phyloP scores from a whole-genome alignment of 2,113 vertebrate genomes.

The Mormoops blainvillei region DNA sequence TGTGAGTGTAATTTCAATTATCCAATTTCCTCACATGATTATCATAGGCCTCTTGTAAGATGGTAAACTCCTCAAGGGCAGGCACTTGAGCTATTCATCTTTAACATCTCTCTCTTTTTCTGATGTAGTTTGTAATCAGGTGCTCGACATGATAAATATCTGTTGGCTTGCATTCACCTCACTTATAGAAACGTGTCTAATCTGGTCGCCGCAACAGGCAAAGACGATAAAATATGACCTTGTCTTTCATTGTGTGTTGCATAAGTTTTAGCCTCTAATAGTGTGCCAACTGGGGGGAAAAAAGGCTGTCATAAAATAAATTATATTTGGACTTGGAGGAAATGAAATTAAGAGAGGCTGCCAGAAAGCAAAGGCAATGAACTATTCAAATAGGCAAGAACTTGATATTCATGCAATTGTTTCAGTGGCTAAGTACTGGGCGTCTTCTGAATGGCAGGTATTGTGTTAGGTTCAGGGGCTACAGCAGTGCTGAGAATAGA shows the following conservation, averaged over 20 bases:
- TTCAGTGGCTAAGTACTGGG: neutral
- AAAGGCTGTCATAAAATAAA: conserved; percentile 62
- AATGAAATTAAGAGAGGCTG: conserved; percentile 48
- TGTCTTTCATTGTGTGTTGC: conserved; percentile 57
- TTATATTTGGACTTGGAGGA: conserved; percentile 50
- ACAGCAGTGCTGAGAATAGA: rapidly evolving
- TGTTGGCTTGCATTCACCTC: conserved; percentile 31
- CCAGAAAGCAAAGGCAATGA: conserved; percentile 20
- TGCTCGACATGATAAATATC: conserved; percentile 41
- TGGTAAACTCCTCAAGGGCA: neutral
- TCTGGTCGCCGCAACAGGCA: conserved; percentile 50
- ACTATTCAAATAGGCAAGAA: conserved; percentile 13
- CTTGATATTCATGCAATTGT: neutral
- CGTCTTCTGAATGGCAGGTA: neutral
- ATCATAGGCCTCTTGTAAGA: neutral
- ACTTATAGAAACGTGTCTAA: conserved; percentile 60
- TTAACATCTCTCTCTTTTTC: neutral
- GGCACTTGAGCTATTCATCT: neutral
- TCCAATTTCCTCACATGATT: neutral
- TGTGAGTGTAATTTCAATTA: neutral
- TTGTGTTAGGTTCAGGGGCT: neutral
- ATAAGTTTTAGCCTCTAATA: conserved; percentile 61
- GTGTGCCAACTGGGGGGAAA: conserved; percentile 39
- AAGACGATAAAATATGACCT: conserved; percentile 61
- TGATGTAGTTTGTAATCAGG: neutral